phyloP scores from a whole-genome alignment of 2,113 vertebrate species.

The Paratilapia polleni region DNA sequence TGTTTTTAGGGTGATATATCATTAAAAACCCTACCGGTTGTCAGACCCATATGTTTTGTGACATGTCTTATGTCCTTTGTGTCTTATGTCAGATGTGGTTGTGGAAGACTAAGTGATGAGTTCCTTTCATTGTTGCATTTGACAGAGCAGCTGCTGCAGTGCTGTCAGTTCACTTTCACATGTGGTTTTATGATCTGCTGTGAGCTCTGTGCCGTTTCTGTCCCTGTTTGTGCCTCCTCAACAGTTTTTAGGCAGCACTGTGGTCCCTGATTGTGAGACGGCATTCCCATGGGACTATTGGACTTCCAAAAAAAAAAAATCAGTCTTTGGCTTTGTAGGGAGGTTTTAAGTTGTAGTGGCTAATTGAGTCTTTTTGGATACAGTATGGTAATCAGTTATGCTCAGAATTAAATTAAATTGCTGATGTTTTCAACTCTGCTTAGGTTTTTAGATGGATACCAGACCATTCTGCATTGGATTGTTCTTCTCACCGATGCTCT shows the following conservation, averaged over 20 bases:
- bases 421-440: background rate
- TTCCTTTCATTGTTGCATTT: constrained; percentile 33
- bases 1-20: background rate
- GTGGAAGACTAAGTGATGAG: constrained; percentile 13
- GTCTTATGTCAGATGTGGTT: background rate
- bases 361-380: background rate
- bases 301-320: background rate
- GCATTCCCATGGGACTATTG: background rate
- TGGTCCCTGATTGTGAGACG: background rate
- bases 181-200: constrained; percentile 40
- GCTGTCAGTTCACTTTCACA: constrained; percentile 35
- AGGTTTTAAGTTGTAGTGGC: background rate
- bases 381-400: background rate
- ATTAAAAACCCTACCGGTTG: background rate
- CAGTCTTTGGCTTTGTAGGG: background rate
- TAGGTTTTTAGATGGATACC: background rate
- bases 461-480: background rate
- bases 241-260: background rate
- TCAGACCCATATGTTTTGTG: background rate
- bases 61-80: background rate
- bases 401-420: background rate
- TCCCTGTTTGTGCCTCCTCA: background rate
- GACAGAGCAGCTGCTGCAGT: constrained; percentile 26
- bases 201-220: background rate
- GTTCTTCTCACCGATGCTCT: background rate